Conservation (phyloP, 2,113 vertebrate genomes). For the Heteronetta atricapilla region DNA sequence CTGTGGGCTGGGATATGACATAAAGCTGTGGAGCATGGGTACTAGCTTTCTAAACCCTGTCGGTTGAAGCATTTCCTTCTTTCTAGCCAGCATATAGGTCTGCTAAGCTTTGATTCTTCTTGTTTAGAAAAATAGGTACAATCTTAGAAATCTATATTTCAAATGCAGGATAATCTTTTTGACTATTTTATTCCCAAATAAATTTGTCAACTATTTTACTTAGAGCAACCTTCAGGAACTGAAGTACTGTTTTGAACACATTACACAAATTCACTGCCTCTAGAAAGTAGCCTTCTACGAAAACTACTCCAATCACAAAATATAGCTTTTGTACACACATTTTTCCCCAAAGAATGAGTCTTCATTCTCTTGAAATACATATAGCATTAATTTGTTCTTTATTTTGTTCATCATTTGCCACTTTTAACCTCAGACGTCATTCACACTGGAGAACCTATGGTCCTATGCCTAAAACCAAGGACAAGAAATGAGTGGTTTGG, state of each 20-base stretch:
- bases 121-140: neutral
- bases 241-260: neutral
- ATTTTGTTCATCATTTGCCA: neutral
- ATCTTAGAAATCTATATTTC: neutral
- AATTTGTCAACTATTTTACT: neutral
- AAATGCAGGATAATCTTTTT: neutral
- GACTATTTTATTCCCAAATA: neutral
- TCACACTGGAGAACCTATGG: neutral
- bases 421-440: neutral
- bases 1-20: neutral
- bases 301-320: neutral
- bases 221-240: neutral
- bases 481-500: neutral
- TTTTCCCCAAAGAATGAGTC: neutral
- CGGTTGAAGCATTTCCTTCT: neutral
- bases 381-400: neutral
- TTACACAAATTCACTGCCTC: neutral
- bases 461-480: neutral
- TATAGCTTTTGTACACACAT: neutral
- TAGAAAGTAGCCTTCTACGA: neutral
- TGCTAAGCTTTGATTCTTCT: neutral
- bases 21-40: neutral
- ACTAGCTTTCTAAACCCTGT: neutral
- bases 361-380: neutral
- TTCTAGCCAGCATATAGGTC: neutral